Evolutionary conservation across 2,888 invertebrate species (phyloP), one percentile per base, ranked within the genome.

Genomic region (Acheta domesticus): DNA sequence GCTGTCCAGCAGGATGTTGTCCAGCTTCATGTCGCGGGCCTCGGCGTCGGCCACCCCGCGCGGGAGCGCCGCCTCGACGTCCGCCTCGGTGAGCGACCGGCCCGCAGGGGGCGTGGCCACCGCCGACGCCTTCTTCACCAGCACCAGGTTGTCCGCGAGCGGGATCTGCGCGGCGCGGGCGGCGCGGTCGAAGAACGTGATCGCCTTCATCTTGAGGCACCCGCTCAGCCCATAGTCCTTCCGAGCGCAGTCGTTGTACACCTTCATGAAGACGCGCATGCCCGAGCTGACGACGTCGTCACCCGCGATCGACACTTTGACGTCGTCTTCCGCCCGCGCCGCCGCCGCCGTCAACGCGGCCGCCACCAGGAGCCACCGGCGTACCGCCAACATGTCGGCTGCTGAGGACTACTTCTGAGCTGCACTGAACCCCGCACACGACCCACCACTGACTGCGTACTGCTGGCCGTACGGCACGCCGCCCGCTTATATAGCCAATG

Each of bases 161-260:
- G 81, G 79, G 23, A 83, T 81, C 62, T 82, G 82, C 14, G 74
- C 74, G n/a, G 81, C 74, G 11, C 92, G 90, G 0, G 92, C 91
- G 48, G 94, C 90, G 77, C 94, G 89, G 84, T 94, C 94, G 83
- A 95, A 91, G 85, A 94, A 94, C 1, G 93, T 88, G 80, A 94
- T 91, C 0, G 94, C 94, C 85, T 94, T 94, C 86, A 93, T 94
- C 88, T 95, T 94, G 78, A 95, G 87, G 85, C 95, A 95, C 48
- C 92, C 92, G 79, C 92, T 88, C 79, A 94, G 88, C 77, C 92
- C 93, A 81, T 88, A 87, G 81, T 92, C 92, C 1, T 91, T 87
- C 82, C 90, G 90, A 82, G 91, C 90, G 85, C 95, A 95, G 84
- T 95, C 95, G 83, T 94, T 94, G 86, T 94, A 95, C 82, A 95